Base-by-base conservation (phyloP, 2,797 vertebrate genomes). In the Microctenopoma stevenorrisi region DNA sequence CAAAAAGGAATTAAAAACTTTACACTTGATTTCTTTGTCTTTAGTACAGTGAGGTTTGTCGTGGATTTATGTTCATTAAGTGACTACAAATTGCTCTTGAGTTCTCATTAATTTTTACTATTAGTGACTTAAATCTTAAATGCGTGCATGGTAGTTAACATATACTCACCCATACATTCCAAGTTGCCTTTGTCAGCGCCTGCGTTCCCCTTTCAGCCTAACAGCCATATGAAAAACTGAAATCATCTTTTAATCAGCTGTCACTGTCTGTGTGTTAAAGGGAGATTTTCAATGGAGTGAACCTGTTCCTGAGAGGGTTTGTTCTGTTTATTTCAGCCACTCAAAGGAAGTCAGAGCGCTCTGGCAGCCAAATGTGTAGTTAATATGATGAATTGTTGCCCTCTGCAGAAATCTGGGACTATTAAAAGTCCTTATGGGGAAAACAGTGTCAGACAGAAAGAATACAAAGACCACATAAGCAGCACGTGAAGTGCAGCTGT, bases 311-410 rank as follows among this genome's bases (percentile, higher is more conserved):
- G 51, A 48, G 78, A 87, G 71, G 82, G 60, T 84, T 76, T 68
- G 49, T 51, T 78, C 49, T 76, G 82, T 87, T 90, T 73, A 74
- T 83, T 76, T 86, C 68, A 75, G 75, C 56, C 43, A 65, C 78
- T 84, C 60, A 82, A 77, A 82, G 77, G 79, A 85, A 88, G 84
- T 82, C 75, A 72, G 67, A 43, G 65, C 72, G 58, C 64, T 86
- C 78, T 81, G 86, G 84, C 78, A 78, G 78, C 69, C 82, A 76
- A 79, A 88, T 82, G 81, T 62, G 56, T 79, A 73, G 81, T 82
- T 85, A 83, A 77, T 77, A 81, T 91, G 88, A 92, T 91, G 82
- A 89, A 91, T 90, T 66, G 76, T 86, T 81, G 76, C 79, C 71
- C 81, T 77, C 63, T 12, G 54, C 76, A 80, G 79, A 86, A 82